Evolutionary conservation across 2,113 vertebrate species (phyloP), one percentile per base, ranked within the genome.

Genomic region (Scytalopus superciliaris): DNA sequence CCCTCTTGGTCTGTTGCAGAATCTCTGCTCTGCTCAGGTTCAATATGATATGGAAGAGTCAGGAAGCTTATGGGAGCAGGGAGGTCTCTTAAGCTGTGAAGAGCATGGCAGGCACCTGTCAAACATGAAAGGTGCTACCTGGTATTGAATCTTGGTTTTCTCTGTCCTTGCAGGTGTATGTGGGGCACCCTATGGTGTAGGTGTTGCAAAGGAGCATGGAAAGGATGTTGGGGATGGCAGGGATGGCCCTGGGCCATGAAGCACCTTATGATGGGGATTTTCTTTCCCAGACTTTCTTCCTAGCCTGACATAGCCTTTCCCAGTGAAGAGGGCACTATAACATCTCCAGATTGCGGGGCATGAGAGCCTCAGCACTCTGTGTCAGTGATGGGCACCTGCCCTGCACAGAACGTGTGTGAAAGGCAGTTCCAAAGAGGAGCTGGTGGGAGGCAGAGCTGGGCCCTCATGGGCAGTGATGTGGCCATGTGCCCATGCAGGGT

Each of bases 321-420:
- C 39, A 50, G 25, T 1, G 1, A 31, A 30, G 33, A 27, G 22
- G 0, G 1, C 19, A 2, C 11, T 13, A 35, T 39, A 49, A 16
- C 6, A 7, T 50, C 17, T 35, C 40, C 9, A 21, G 22, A 5
- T 23, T 7, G 31, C 1, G 2, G 22, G 31, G 18, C 0, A 0
- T 0, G 8, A 57, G 52, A 69, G 2, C 3, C 35, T 69, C 8
- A 14, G 2, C 0, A 0, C 24, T 27, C 42, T 14, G 12, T 19
- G 2, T 5, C 37, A 15, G 50, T 2, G 40, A 35, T 4, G 56
- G 31, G 30, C 2, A 5, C 14, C 40, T 25, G 45, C 69, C 63
- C 35, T 6, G 19, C 19, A 5, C 7, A 13, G 9, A 12, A 17
- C 12, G 45, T 60, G 40, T 10, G 42, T 42, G 45, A 59, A 55